Percentiles rank a stretch among this genome's conserved stretches.
Evolutionary conservation across 2,888 invertebrate genomes (phyloP).

Genomic region (Drosophila parthenogenetica): DNA sequence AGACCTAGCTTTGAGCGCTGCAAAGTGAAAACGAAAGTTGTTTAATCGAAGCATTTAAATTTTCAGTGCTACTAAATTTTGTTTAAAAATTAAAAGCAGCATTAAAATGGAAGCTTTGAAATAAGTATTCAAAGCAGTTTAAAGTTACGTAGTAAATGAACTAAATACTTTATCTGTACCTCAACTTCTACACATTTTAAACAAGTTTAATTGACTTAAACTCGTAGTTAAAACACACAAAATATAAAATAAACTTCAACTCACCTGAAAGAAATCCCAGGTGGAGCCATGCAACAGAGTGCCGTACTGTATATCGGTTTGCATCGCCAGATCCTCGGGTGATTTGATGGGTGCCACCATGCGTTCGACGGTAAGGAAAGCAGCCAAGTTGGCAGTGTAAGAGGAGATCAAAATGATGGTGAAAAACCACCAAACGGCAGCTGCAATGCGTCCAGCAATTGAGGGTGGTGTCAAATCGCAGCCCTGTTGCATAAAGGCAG

Average conservation of each 20-base stretch:
- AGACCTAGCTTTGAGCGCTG: conserved; percentile 94
- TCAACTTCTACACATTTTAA: no score
- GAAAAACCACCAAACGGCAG: conserved; percentile 99
- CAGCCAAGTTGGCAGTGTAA: conserved; percentile 99
- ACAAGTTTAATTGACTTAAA: no score
- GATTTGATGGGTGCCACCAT: conserved; percentile 98
- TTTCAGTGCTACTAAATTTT: no score
- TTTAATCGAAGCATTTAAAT: no score
- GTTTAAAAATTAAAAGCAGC: no score
- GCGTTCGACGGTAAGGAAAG: conserved; percentile 98
- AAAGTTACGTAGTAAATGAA: no score
- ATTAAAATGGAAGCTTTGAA: no score
- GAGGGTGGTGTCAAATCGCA: conserved; percentile 98
- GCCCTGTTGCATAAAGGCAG: conserved; percentile 99
- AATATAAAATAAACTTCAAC: no score
- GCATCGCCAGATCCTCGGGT: conserved; percentile 94
- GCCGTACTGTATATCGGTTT: conserved; percentile 97
- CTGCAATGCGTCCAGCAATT: conserved; percentile 91
- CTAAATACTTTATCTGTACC: no score
- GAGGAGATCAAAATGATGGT: conserved; percentile 98
- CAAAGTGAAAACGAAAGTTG: neutral
- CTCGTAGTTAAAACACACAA: no score
- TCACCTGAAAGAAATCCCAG: conserved; percentile 92
- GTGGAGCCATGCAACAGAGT: conserved; percentile 92
- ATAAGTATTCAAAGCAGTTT: no score